A percentile compares a stretch with the other conserved stretches of the same genome.
Evolutionary conservation across 1,140 invertebrate genomes (phyloP).

Genomic region (Scaptomyza hsui): DNA sequence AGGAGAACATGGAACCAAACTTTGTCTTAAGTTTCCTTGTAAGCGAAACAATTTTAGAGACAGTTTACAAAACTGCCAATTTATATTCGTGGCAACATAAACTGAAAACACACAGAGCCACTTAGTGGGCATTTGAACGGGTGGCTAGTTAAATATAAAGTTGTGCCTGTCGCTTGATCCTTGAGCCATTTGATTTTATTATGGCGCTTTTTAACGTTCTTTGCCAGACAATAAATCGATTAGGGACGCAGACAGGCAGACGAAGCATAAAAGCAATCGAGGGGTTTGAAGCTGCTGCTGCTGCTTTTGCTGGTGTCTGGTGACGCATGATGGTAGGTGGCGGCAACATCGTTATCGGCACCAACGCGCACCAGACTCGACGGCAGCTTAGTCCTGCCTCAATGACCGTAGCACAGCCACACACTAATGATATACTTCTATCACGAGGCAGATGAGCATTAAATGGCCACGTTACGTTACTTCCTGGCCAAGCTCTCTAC

Average conservation of each 20-base stretch:
- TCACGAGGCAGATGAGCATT: background rate
- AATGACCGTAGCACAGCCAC: constrained; percentile 9
- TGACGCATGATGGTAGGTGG: constrained; percentile 46
- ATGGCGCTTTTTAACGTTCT: constrained; percentile 45
- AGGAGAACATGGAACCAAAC: background rate
- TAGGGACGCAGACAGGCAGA: constrained; percentile 34
- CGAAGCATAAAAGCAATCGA: background rate
- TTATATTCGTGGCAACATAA: constrained; percentile 52
- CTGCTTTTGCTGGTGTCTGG: constrained; percentile 24
- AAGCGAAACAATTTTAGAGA: constrained; percentile 30
- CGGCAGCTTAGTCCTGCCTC: constrained; percentile 39
- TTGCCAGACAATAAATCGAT: constrained; percentile 69
- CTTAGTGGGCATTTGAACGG: constrained; percentile 17
- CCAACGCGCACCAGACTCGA: constrained; percentile 25
- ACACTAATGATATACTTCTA: constrained; percentile 39
- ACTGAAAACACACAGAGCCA: constrained; percentile 19
- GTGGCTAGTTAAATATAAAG: constrained; percentile 18
- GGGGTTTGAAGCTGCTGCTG: background rate
- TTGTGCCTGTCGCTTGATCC: constrained; percentile 39
- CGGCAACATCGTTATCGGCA: constrained; percentile 62
- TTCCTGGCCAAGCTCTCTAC: background rate
- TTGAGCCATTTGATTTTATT: constrained; percentile 47
- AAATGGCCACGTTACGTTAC: constrained; percentile 15
- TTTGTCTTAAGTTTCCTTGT: background rate
- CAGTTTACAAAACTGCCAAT: constrained; percentile 52